Conservation (phyloP, 2,888 invertebrate genomes). For the Strigamia maritima region DNA sequence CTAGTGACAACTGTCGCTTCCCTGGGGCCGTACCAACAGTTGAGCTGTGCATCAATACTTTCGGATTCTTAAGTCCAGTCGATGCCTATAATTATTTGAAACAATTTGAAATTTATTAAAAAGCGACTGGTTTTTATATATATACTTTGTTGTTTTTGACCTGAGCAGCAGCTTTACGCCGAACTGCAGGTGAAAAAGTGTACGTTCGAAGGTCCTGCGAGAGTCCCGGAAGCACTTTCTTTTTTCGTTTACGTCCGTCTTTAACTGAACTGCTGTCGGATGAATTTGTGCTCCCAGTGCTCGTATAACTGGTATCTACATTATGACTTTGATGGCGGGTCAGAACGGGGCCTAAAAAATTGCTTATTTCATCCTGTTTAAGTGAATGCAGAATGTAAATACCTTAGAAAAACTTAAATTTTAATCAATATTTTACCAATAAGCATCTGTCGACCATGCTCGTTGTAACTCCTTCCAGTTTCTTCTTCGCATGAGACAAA, state of each 20-base stretch:
- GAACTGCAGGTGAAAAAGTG: not conserved
- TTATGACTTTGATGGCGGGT: slow-evolving; percentile 26
- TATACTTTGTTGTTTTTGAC: not conserved
- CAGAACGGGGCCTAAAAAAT: slow-evolving; percentile 43
- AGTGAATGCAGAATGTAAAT: not conserved
- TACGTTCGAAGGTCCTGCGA: slow-evolving; percentile 28
- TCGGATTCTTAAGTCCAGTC: not conserved
- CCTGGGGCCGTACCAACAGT: not conserved
- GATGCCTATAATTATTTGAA: not conserved
- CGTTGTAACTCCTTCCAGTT: slow-evolving; percentile 73
- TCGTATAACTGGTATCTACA: slow-evolving; percentile 21
- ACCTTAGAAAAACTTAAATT: not conserved
- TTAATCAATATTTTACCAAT: slow-evolving; percentile 53
- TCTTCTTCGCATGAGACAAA: slow-evolving; percentile 66
- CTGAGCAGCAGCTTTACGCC: not conserved
- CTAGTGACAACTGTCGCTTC: slow-evolving; percentile 13
- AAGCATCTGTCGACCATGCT: slow-evolving; percentile 74
- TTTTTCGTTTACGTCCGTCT: slow-evolving; percentile 10
- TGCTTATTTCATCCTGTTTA: slow-evolving; percentile 43
- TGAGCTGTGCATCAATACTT: slow-evolving; percentile 10
- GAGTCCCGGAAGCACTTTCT: not conserved
- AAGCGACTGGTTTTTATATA: not conserved
- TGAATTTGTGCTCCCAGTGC: slow-evolving; percentile 34
- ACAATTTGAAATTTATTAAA: not conserved
- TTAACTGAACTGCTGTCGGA: slow-evolving; percentile 35